phyloP scores from a whole-genome alignment of 2,888 invertebrate species.

The Aricia artaxerxes region DNA sequence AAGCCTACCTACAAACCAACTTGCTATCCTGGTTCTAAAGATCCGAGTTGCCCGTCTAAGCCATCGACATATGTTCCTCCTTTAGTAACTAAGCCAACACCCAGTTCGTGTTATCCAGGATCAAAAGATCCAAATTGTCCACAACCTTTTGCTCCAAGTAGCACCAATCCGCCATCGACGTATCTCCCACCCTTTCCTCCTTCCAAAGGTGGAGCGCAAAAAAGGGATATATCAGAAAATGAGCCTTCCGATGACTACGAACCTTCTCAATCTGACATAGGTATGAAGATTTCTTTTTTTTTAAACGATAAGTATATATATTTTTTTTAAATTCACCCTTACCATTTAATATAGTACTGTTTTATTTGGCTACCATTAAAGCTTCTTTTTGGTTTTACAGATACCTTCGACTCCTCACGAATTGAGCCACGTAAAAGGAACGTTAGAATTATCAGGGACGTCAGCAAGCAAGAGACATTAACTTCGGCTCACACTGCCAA shows the following conservation, averaged over 20 bases:
- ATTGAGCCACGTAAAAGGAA: constrained; percentile 64
- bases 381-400: constrained; percentile 51
- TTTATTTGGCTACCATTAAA: neutral
- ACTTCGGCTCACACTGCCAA: constrained; percentile 42
- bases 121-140: constrained; percentile 67
- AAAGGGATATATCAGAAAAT: constrained; percentile 53
- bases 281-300: constrained; percentile 48
- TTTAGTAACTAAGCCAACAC: constrained; percentile 53
- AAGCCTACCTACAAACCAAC: constrained; percentile 42
- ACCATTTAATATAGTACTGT: neutral
- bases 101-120: constrained; percentile 69
- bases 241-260: constrained; percentile 58
- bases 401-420: constrained; percentile 63
- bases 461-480: constrained; percentile 48
- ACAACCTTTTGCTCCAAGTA: constrained; percentile 67
- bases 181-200: constrained; percentile 73
- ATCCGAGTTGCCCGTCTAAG: constrained; percentile 47
- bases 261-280: constrained; percentile 55
- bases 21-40: constrained; percentile 46
- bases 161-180: constrained; percentile 68
- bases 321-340: neutral
- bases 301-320: neutral
- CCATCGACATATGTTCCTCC: constrained; percentile 48
- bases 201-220: constrained; percentile 62
- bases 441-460: constrained; percentile 50